Evolutionary conservation across 2,888 invertebrate genomes (phyloP).

Genomic region (Diabrotica balteata): DNA sequence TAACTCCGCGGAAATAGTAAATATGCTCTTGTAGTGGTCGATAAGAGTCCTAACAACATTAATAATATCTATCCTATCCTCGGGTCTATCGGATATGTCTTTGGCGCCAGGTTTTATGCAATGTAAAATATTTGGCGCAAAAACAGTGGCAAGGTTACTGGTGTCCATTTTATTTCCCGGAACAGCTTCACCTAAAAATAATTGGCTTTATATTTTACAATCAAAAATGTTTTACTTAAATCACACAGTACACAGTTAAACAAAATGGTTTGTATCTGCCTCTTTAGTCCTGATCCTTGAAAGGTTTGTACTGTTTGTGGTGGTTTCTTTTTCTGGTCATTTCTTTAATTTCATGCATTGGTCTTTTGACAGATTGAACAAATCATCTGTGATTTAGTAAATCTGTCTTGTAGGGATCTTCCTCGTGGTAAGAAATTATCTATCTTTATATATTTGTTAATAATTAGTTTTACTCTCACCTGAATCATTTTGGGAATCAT

Average conservation of each 20-base stretch:
- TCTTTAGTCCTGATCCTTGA: too few relatives aligned
- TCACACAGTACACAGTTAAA: too few relatives aligned
- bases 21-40: slow-evolving; percentile 75
- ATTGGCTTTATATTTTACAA: neutral
- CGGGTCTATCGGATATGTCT: slow-evolving; percentile 69
- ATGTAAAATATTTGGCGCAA: slow-evolving; percentile 93
- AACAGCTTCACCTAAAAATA: neutral
- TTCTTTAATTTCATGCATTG: too few relatives aligned
- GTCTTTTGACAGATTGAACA: too few relatives aligned
- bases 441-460: too few relatives aligned
- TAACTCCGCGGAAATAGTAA: slow-evolving; percentile 79
- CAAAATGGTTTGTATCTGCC: too few relatives aligned
- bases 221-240: too few relatives aligned
- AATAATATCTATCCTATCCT: slow-evolving; percentile 87
- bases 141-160: slow-evolving; percentile 89
- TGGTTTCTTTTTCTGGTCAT: too few relatives aligned
- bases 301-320: too few relatives aligned
- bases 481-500: slow-evolving; percentile 65
- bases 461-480: slow-evolving; percentile 35
- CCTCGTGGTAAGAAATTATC: too few relatives aligned
- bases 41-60: slow-evolving; percentile 84
- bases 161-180: slow-evolving; percentile 93
- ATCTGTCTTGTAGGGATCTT: too few relatives aligned
- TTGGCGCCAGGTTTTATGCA: slow-evolving; percentile 68
- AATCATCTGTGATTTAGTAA: too few relatives aligned